Percentiles rank a stretch among this genome's conserved stretches.
phyloP scores from a whole-genome alignment of 2,113 vertebrate genomes.

The Vanacampus margaritifer region DNA sequence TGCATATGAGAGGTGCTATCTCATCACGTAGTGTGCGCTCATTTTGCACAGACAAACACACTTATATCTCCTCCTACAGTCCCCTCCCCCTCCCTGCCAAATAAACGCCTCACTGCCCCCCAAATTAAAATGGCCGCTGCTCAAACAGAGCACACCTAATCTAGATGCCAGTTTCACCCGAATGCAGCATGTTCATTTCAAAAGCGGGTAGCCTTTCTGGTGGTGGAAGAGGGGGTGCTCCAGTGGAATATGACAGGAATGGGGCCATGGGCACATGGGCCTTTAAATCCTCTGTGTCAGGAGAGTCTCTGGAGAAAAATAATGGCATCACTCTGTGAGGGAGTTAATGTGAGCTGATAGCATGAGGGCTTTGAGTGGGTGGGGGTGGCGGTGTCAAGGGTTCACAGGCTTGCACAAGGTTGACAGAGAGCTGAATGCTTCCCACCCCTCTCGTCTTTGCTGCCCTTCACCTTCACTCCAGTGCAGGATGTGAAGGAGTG shows the following conservation, averaged over 20 bases:
- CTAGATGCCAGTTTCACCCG: constrained; percentile 27
- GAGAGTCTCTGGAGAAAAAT: constrained; percentile 84
- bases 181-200: constrained; percentile 37
- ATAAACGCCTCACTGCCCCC: not conserved
- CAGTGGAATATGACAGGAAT: constrained; percentile 76
- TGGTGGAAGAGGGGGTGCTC: constrained; percentile 54
- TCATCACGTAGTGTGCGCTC: constrained; percentile 43
- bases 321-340: constrained; percentile 82
- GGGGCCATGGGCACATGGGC: constrained; percentile 67
- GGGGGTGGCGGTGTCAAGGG: constrained; percentile 79
- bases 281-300: constrained; percentile 80
- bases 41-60: constrained; percentile 5
- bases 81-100: not conserved
- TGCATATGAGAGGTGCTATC: constrained; percentile 42
- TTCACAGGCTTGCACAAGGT: constrained; percentile 69
- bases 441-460: constrained; percentile 14
- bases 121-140: constrained; percentile 50
- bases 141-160: constrained; percentile 44
- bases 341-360: constrained; percentile 87
- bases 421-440: constrained; percentile 86
- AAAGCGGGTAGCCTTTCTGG: constrained; percentile 32
- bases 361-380: constrained; percentile 78
- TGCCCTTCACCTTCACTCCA: constrained; percentile 41
- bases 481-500: constrained; percentile 34
- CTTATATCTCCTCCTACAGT: not conserved